A percentile compares a stretch with the other conserved stretches of the same genome.
These are phyloP conservation scores for Ammospiza nelsoni DNA, from an alignment of 2,113 vertebrate species.

Conservation along the genomic window DNA sequence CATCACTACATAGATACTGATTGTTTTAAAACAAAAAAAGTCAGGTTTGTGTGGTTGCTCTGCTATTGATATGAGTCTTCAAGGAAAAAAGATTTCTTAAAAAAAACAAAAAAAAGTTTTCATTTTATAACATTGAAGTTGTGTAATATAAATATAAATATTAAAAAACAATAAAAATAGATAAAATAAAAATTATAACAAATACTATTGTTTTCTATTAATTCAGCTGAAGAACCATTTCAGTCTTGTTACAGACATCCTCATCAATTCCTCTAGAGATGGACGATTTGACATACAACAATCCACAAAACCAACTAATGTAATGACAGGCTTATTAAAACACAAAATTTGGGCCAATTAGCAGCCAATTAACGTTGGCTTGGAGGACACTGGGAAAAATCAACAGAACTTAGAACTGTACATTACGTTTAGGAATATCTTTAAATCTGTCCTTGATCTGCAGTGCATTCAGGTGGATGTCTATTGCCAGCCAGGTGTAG, in stretches of 20 bases:
- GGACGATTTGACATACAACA: not conserved
- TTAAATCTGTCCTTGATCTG: not conserved
- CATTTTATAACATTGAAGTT: not conserved
- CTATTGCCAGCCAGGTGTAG: not conserved
- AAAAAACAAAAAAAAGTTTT: not conserved
- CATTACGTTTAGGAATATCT: not conserved
- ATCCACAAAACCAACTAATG: not conserved
- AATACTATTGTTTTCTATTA: not conserved
- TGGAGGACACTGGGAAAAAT: not conserved
- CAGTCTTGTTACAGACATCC: not conserved
- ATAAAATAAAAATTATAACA: not conserved
- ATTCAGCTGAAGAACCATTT: not conserved
- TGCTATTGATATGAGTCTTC: not conserved
- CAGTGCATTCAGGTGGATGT: not conserved
- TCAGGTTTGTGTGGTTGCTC: fast-evolving
- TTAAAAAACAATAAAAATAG: not conserved
- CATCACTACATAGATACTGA: not conserved
- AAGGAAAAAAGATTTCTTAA: not conserved
- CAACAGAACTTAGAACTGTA: not conserved
- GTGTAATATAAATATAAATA: not conserved
- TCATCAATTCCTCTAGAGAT: not conserved
- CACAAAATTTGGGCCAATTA: not conserved
- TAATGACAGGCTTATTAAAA: not conserved
- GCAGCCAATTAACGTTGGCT: not conserved
- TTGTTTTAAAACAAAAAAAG: not conserved